Evolutionary conservation across 2,797 vertebrate species (phyloP).

Genomic region (Taeniopygia guttata): DNA sequence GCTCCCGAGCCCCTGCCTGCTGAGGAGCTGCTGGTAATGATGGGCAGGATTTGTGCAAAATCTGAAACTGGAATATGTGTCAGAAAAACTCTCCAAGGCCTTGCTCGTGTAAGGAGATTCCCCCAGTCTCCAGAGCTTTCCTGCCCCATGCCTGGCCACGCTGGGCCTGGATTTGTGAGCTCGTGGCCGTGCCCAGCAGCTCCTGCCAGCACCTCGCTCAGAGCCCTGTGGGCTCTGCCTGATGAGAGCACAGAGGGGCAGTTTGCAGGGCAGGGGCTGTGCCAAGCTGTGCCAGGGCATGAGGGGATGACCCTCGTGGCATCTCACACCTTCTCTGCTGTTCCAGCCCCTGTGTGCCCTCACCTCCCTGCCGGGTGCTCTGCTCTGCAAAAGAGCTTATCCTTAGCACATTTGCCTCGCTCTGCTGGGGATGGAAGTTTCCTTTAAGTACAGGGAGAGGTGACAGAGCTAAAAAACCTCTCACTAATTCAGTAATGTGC

Average conservation of each 20-base stretch:
- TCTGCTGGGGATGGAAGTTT: not conserved
- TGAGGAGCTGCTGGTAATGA: not conserved
- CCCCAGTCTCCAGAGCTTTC: not conserved
- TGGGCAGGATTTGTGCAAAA: not conserved
- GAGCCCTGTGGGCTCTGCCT: not conserved
- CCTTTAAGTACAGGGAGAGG: not conserved
- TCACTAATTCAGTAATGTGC: not conserved
- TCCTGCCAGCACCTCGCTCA: no score
- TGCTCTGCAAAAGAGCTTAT: not conserved
- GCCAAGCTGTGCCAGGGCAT: fast-evolving
- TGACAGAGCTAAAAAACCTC: not conserved
- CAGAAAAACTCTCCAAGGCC: not conserved
- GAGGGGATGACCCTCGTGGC: not conserved
- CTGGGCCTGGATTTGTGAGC: not conserved
- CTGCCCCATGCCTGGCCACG: not conserved
- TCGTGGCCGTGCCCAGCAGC: fast-evolving
- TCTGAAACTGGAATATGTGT: not conserved
- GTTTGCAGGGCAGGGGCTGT: not conserved
- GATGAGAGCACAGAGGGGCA: no score
- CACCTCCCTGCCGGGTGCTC: not conserved
- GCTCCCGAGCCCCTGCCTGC: not conserved
- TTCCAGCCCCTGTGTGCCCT: not conserved
- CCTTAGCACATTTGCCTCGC: not conserved
- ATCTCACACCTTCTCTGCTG: not conserved
- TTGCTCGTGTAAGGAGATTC: fast-evolving